Base-by-base conservation (phyloP, 2,888 invertebrate genomes). In the Phengaris alcon region DNA sequence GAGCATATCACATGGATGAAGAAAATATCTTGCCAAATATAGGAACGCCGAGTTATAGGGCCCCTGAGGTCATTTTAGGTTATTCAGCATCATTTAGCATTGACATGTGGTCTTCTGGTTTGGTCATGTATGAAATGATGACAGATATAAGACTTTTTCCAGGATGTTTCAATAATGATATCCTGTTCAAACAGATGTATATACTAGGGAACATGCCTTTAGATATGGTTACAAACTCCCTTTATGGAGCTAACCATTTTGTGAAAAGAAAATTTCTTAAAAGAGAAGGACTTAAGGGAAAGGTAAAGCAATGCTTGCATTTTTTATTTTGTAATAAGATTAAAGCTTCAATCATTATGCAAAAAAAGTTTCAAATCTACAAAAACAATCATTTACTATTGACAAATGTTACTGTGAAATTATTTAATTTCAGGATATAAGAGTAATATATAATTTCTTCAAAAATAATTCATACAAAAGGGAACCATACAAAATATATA, bases 21-120 rank as follows among this genome's bases (percentile, higher is more conserved):
- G 59, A 75, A 0, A 9, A 22, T 0, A 55, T 82, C 0, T 22
- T 78, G 0, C 84, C 86, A 1, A 81, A 80, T 57, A 79, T 82
- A 6, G 87, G 88, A 2, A 82, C 85, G 0, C 2, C 76, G 0
- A 80, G 75, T 73, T 91, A 91, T 77, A 82, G 89, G 3, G 83
- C 91, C 0, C 91, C 91, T 0, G 91, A 91, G 78, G 74, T 88
- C 0, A 88, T 91, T 68, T 77, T 91, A 12, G 89, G 90, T 2
- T 84, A 83, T 74, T 78, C 82, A 0, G 80, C 83, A 0, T 82
- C 82, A 52, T 84, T 80, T 76, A 82, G 82, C 57, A 81, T 90
- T 10, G 91, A 91, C 74, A 85, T 90, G 0, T 91, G 91, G 91
- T 80, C 89, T 0, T 84, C 86, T 0, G 91, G 84, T 0, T 68